Evolutionary conservation across 2,113 vertebrate genomes (phyloP).

Genomic region (Bambusicola thoracicus): DNA sequence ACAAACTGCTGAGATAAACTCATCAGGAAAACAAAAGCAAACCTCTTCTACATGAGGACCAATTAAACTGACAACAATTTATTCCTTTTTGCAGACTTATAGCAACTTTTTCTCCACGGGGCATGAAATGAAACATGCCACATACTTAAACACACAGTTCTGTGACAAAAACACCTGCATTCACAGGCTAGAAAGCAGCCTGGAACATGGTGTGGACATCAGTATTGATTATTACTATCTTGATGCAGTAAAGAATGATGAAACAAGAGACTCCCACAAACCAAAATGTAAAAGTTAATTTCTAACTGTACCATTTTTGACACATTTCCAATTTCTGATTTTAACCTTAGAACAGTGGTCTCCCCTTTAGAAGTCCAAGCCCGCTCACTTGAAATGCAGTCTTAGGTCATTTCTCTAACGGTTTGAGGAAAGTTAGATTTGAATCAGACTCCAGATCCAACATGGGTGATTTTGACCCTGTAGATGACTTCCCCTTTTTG

Average conservation of each 20-base stretch:
- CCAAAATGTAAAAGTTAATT: neutral
- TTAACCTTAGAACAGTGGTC: neutral
- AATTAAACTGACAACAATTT: neutral
- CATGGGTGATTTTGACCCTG: neutral
- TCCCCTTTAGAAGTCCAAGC: neutral
- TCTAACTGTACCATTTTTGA: neutral
- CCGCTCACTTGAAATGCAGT: neutral
- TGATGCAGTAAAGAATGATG: neutral
- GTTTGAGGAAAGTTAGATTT: neutral
- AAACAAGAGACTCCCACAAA: neutral
- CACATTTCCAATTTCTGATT: neutral
- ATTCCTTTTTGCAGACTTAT: neutral
- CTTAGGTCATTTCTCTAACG: neutral
- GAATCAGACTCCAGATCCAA: neutral
- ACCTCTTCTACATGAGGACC: neutral
- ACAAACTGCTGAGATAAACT: neutral
- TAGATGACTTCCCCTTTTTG: neutral
- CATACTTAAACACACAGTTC: neutral
- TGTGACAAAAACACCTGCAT: neutral
- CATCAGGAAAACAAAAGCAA: neutral
- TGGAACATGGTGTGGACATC: neutral
- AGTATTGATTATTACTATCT: neutral
- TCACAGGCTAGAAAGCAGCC: neutral
- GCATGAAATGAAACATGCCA: neutral
- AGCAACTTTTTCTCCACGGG: neutral